Evolutionary conservation across 2,888 invertebrate genomes (phyloP), one percentile per base, ranked within the genome.

Genomic region (Charanyca ferruginea): DNA sequence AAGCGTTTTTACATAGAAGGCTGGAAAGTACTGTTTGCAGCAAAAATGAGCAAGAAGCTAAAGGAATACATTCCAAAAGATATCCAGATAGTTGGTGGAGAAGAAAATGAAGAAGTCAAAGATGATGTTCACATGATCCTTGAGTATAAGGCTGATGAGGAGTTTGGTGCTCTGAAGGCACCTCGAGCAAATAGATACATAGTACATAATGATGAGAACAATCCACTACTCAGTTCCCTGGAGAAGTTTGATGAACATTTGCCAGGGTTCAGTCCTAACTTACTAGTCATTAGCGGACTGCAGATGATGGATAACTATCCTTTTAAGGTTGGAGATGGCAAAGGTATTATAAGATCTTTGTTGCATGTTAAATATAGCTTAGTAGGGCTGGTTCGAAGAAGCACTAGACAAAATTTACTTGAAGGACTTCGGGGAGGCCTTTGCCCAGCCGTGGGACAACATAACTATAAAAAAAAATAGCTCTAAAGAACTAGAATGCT

Each of bases 301-400:
- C 98, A 98, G 89, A 98, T 98, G 98, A 98, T 98, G 98, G 98
- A 98, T 85, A 98, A 97, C 89, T 98, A 97, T 89, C 97, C 97
- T 3, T 97, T 97, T 82, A 92, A 94, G 77, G 90, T 95, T 88
- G 96, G 97, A 96, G 90, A 89, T 81, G 90, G 88, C 54, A 89
- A 80, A 91, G 95, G 94, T 91, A 48, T n/a, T n/a, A n/a, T 38
- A 38, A 38, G 16, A 38, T 38, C 16, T 2, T 16, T 38, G 0
- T 38, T 8, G 16, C 13, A 38, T 38, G 16, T n/a, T n/a, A n/a
- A n/a, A n/a, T n/a, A n/a, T n/a, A n/a, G n/a, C n/a, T n/a, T n/a
- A n/a, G n/a, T n/a, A n/a, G n/a, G n/a, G n/a, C n/a, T n/a, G n/a
- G n/a, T n/a, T n/a, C n/a, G n/a, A n/a, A n/a, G n/a, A n/a, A n/a